phyloP scores from a whole-genome alignment of 2,113 vertebrate genomes.

The Tor tambroides region DNA sequence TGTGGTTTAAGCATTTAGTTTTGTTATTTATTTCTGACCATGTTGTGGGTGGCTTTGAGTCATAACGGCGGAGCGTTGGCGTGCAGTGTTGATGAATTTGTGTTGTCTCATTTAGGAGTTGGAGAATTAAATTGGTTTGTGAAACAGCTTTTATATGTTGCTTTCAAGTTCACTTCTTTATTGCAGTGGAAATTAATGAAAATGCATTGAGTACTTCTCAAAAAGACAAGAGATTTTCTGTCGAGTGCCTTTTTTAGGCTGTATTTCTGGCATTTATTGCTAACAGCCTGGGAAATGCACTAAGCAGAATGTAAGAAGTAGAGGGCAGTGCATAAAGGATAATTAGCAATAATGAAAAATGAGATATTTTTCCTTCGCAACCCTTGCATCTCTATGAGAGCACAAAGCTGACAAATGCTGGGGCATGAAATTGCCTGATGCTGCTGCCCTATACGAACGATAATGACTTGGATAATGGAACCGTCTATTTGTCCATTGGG shows the following conservation, averaged over 20 bases:
- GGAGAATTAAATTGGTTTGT: neutral
- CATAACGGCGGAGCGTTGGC: neutral
- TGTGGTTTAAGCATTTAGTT: neutral
- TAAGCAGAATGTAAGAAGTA: neutral
- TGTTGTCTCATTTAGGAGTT: constrained; percentile 17
- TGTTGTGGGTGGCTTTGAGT: neutral
- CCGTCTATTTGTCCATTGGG: constrained; percentile 58
- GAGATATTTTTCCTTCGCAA: neutral
- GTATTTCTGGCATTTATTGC: constrained; percentile 25
- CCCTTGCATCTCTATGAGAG: constrained; percentile 31
- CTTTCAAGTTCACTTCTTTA: constrained; percentile 16
- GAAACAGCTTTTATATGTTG: neutral
- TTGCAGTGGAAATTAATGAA: neutral
- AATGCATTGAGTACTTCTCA: neutral
- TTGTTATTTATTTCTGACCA: constrained; percentile 12
- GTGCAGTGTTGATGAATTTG: constrained; percentile 16
- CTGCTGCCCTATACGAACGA: constrained; percentile 40
- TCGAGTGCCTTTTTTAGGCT: neutral
- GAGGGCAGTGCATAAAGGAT: neutral
- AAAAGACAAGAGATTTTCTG: neutral
- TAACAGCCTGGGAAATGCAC: constrained; percentile 19
- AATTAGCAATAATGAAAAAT: constrained; percentile 32
- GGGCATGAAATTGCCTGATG: constrained; percentile 53
- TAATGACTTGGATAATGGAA: constrained; percentile 60
- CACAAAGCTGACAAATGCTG: constrained; percentile 50